Conservation (phyloP, 2,888 invertebrate species). For the Ceramica pisi region DNA sequence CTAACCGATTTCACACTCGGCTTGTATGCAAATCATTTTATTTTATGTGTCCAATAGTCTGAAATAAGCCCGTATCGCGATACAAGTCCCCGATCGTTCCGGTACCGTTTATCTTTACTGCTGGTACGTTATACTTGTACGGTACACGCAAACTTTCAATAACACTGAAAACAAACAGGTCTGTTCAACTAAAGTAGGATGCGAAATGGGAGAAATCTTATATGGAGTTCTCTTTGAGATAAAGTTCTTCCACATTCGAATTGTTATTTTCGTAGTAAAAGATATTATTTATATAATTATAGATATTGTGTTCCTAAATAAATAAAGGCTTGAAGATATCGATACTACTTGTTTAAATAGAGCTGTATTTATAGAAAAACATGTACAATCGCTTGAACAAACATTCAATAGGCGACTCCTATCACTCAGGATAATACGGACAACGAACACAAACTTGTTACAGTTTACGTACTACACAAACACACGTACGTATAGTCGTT, state of each 20-base stretch:
- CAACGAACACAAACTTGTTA: constrained; percentile 16
- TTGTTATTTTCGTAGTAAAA: constrained; percentile 2
- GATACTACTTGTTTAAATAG: constrained; percentile 23
- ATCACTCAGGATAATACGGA: constrained; percentile 39
- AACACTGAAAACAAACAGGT: constrained; percentile 50
- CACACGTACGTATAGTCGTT: not conserved
- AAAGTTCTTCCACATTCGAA: not conserved
- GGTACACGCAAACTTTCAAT: constrained; percentile 27
- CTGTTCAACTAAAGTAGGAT: constrained; percentile 22
- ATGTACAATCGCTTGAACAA: constrained; percentile 37
- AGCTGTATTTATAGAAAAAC: constrained; percentile 34
- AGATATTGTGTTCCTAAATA: not conserved
- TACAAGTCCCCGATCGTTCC: constrained; percentile 26
- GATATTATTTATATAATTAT: constrained; percentile 5
- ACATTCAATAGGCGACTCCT: constrained; percentile 23
- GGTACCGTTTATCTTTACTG: constrained; percentile 40
- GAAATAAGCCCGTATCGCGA: constrained; percentile 37
- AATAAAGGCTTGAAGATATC: constrained; percentile 25
- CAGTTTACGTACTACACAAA: constrained; percentile 17
- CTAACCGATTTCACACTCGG: constrained; percentile 48
- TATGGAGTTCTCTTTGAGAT: constrained; percentile 10
- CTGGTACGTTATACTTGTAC: constrained; percentile 15
- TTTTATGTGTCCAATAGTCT: constrained; percentile 48
- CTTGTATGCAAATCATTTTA: constrained; percentile 54
- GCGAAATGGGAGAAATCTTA: constrained; percentile 26